These are phyloP conservation scores for Conus canariensis DNA, from an alignment of 2,888 invertebrate genomes.

Conservation along the genomic window DNA sequence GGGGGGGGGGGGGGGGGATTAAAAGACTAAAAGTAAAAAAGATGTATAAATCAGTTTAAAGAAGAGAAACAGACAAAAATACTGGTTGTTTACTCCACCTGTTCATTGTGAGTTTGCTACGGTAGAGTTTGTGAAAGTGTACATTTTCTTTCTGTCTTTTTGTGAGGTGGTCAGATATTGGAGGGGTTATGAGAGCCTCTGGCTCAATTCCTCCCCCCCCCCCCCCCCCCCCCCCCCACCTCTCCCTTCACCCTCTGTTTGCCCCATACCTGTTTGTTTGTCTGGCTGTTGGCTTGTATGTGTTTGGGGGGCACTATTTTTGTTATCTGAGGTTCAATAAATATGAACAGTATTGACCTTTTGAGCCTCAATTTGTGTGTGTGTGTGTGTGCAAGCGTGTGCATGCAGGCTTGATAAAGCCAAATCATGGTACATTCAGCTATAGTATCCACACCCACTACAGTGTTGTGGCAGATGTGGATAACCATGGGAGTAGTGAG, in stretches of 20 bases:
- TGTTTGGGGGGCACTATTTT: neutral
- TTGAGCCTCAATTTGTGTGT: neutral
- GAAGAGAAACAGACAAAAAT: no score
- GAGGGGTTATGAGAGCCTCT: neutral
- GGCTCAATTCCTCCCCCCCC: neutral
- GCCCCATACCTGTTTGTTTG: neutral
- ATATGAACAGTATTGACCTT: neutral
- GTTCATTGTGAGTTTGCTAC: neutral
- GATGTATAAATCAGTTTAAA: no score
- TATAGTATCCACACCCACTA: no score
- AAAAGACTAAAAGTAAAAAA: no score
- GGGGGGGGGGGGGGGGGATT: no score
- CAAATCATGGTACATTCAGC: no score
- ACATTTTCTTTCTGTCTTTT: neutral
- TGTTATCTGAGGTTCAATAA: neutral
- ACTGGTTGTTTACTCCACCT: neutral
- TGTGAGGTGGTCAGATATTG: neutral
- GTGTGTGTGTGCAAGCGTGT: neutral
- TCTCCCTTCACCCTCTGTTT: neutral
- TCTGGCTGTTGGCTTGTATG: neutral
- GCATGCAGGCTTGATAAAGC: no score
- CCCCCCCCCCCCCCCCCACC: neutral
- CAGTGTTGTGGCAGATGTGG: no score
- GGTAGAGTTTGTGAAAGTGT: slow-evolving; percentile 11
- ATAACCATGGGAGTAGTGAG: no score